phyloP scores from a whole-genome alignment of 2,113 vertebrate genomes.

The Anhinga rufa region DNA sequence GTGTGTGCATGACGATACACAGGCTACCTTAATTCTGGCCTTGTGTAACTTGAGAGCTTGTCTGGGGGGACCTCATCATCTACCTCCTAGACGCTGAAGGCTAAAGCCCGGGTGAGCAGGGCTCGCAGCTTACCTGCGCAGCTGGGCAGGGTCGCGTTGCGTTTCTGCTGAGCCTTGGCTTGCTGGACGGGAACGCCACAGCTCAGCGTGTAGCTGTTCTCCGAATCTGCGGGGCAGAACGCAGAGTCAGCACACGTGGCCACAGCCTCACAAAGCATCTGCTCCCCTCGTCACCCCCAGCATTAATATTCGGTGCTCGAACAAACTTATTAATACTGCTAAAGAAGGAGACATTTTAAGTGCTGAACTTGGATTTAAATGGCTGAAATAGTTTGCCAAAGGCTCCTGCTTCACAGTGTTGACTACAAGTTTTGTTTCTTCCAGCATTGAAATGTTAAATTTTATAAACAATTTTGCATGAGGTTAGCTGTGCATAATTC shows the following conservation, averaged over 20 bases:
- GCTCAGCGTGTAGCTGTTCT: constrained; percentile 90
- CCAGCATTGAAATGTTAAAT: background rate
- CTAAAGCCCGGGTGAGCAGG: accelerated
- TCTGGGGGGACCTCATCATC: background rate
- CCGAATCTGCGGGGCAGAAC: constrained; percentile 76
- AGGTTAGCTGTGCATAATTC: background rate
- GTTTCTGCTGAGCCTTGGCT: constrained; percentile 75
- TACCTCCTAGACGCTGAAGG: no score
- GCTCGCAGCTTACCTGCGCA: constrained; percentile 77
- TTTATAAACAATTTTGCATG: background rate
- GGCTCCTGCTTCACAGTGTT: background rate
- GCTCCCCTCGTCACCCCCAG: background rate
- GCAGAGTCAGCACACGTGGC: background rate
- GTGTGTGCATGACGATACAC: background rate
- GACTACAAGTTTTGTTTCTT: background rate
- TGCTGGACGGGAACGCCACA: constrained; percentile 83
- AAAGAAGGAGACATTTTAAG: background rate
- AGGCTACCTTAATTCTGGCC: background rate
- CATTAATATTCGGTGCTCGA: accelerated
- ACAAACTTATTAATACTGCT: background rate
- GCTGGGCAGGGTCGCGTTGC: constrained; percentile 73
- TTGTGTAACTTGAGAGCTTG: background rate
- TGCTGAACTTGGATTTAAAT: background rate
- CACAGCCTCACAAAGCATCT: background rate
- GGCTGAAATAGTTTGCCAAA: background rate